Evolutionary conservation across 2,888 invertebrate species (phyloP).

Genomic region (Cataglyphis rosenhaueri): DNA sequence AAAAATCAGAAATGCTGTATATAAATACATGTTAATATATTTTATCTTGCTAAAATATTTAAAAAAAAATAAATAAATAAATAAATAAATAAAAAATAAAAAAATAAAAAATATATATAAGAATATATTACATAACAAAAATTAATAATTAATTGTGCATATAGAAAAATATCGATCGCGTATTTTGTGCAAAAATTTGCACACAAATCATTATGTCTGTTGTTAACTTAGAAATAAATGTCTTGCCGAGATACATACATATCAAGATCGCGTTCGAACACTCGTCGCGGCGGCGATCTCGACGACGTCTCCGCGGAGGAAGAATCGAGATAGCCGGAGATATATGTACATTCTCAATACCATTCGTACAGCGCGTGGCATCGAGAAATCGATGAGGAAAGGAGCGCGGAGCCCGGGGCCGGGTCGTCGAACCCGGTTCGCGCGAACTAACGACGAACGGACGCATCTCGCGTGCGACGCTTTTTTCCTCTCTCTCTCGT

Average conservation of each 20-base stretch:
- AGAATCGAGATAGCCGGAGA: slow-evolving; percentile 30
- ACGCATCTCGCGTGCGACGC: slow-evolving; percentile 44
- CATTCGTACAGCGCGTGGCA: slow-evolving; percentile 51
- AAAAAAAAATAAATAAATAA: background rate
- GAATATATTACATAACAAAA: background rate
- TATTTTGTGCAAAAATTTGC: background rate
- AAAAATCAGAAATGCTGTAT: background rate
- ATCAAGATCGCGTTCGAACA: slow-evolving; percentile 13
- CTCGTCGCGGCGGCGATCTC: background rate
- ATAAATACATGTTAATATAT: background rate
- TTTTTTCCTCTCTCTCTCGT: slow-evolving; percentile 38
- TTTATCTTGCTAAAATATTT: background rate
- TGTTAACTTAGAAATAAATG: no score
- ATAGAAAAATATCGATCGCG: background rate
- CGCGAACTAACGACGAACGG: slow-evolving; percentile 61
- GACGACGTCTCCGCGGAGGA: background rate
- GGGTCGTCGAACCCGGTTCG: slow-evolving; percentile 60
- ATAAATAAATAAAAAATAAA: no score
- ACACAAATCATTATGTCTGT: no score
- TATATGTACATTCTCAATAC: slow-evolving; percentile 46
- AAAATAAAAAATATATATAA: background rate
- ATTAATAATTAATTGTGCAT: background rate
- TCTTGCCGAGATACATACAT: background rate
- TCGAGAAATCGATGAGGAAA: slow-evolving; percentile 63
- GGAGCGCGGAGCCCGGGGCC: slow-evolving; percentile 39